Conservation (phyloP, 2,113 vertebrate genomes). For the Brachyhypopomus gauderio region DNA sequence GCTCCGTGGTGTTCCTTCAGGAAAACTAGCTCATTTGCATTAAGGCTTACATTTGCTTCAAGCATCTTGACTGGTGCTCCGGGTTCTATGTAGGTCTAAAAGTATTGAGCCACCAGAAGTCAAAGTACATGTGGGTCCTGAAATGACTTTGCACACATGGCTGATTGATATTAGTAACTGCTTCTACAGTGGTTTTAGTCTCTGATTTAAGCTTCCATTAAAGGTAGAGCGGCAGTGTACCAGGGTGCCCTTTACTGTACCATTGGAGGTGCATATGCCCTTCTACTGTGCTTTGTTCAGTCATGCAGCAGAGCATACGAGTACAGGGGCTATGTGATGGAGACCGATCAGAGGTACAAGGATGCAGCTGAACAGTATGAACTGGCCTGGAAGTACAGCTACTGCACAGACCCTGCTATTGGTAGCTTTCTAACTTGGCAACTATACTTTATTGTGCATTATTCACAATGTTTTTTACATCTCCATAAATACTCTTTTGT, state of each 20-base stretch:
- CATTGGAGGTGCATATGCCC: background rate
- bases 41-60: too few relatives aligned
- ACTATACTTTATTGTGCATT: background rate
- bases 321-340: constrained; percentile 77
- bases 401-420: constrained; percentile 63
- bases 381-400: constrained; percentile 76
- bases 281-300: constrained; percentile 55
- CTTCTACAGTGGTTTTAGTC: background rate
- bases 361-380: constrained; percentile 74
- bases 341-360: constrained; percentile 76
- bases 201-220: background rate
- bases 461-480: background rate
- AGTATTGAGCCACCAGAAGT: background rate
- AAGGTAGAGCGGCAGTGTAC: background rate
- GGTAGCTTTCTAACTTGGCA: constrained; percentile 57
- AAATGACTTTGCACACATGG: background rate
- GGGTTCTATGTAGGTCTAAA: too few relatives aligned
- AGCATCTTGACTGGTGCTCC: too few relatives aligned
- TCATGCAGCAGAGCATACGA: constrained; percentile 79
- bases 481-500: background rate
- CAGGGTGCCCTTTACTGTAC: background rate
- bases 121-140: too few relatives aligned
- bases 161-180: background rate
- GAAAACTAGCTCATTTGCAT: too few relatives aligned
- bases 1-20: too few relatives aligned